Evolutionary conservation across 2,797 vertebrate genomes (phyloP), one percentile per base, ranked within the genome.

Genomic region (Chelon labrosus): DNA sequence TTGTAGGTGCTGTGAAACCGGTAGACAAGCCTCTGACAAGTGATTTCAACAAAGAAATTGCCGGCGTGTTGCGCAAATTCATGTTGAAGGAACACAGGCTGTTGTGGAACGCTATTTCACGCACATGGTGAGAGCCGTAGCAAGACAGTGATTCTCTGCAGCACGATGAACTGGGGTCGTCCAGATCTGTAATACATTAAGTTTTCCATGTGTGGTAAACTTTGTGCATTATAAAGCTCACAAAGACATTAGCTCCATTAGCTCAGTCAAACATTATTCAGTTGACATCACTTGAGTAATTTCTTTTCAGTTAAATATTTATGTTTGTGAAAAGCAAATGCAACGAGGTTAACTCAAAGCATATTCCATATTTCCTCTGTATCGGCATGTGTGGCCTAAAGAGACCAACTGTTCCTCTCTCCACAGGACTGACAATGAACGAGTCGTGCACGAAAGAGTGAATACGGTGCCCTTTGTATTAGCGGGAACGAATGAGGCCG

Each of bases 11-110:
- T 37, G 96, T 96, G 65, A 92, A 95, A 71, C 93, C 96, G 9
- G 80, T 92, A 1, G 91, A 89, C 0, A 88, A 94, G 60, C 87
- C 91, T 5, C 86, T 97, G 46, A 92, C 69, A 17, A 97, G 96
- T 86, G 92, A 93, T 35, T 96, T 95, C 86, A 93, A 97, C 70
- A 94, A 95, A 72, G 89, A 94, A 57, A 77, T 79, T 25, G 82
- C 92, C 7, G 96, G 96, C 0, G 96, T 98, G 73, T 92, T 98
- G 56, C 96, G 96, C 87, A 96, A 92, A 71, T 92, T 96, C 61
- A 88, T 95, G 31, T 79, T 97, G 65, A 95, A 83, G 41, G 96
- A 97, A 62, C 96, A 97, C 87, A 95, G 93, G 47, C 89, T 97
- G 65, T 87, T 97, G 70, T 97, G 97, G 96, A 97, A 96, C 80